These are phyloP conservation scores for Drosophila subquinaria DNA, from an alignment of 2,888 invertebrate species.

Conservation along the genomic window DNA sequence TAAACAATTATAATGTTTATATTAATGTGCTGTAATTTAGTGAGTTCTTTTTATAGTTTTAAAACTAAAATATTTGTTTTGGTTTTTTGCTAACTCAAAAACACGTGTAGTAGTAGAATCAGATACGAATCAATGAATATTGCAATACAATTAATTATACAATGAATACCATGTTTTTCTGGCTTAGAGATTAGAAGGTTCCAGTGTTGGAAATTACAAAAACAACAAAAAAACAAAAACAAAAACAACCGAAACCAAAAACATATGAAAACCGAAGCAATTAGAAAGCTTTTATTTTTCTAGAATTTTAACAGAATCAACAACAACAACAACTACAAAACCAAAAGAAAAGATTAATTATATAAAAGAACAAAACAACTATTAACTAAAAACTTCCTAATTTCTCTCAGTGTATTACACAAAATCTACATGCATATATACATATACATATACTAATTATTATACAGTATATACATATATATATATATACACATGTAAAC, in stretches of 20 bases:
- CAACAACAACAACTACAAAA: slow-evolving; percentile 27
- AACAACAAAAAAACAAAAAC: slow-evolving; percentile 32
- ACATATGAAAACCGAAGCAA: slow-evolving; percentile 78
- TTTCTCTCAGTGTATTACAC: slow-evolving; percentile 84
- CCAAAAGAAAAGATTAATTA: slow-evolving; percentile 17
- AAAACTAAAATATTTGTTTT: neutral
- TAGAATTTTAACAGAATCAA: slow-evolving; percentile 80
- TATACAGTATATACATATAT: slow-evolving; percentile 37
- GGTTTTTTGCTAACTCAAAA: slow-evolving; percentile 20
- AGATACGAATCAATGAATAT: slow-evolving; percentile 21
- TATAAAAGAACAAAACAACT: slow-evolving; percentile 30
- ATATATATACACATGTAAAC: slow-evolving; percentile 32
- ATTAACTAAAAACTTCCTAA: slow-evolving; percentile 81
- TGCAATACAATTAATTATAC: slow-evolving; percentile 44
- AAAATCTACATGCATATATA: slow-evolving; percentile 52
- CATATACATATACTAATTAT: slow-evolving; percentile 42
- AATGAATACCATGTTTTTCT: slow-evolving; percentile 42
- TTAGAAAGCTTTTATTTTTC: slow-evolving; percentile 84
- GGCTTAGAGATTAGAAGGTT: slow-evolving; percentile 35
- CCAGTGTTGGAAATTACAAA: slow-evolving; percentile 21
- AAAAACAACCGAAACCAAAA: slow-evolving; percentile 18
- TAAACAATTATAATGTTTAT: slow-evolving; percentile 45
- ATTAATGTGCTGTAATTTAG: slow-evolving; percentile 58
- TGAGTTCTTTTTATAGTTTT: slow-evolving; percentile 37
- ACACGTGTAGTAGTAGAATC: slow-evolving; percentile 24